Evolutionary conservation across 2,113 vertebrate genomes (phyloP), one percentile per base, ranked within the genome.

Genomic region (Dasypus novemcinctus): DNA sequence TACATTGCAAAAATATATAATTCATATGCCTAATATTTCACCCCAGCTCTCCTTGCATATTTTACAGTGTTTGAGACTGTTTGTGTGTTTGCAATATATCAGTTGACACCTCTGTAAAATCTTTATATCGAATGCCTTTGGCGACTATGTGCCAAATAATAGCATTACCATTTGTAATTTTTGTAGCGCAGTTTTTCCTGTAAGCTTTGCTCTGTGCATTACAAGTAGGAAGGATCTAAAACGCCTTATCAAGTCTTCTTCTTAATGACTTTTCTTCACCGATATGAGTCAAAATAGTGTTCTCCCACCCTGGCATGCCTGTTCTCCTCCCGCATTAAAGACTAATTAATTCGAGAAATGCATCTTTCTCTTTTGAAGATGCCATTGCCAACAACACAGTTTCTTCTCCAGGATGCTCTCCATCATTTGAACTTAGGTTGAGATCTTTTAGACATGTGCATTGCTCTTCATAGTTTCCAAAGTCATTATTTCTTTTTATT

Each of bases 51-150:
- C 95, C 97, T 97, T 98, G 97, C 98, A 97, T 98, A 98, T 98
- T 98, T 98, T 98, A 98, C 97, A 97, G 94, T 90, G 91, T 98
- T 98, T 87, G 96, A 98, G 97, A 97, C 96, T 98, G 95, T 98
- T 98, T 98, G 98, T 97, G 91, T 98, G 97, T 98, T 98, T 99
- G 98, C 97, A 98, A 98, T 98, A 98, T 98, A 98, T 99, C 98
- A 98, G 98, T 97, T 98, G 98, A 99, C 98, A 98, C 98, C 98
- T 98, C 98, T 97, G 97, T 98, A 98, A 98, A 98, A 98, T 98
- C 98, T 98, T 98, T 98, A 98, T 98, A 98, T 98, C 90, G 97
- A 98, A 98, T 98, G 98, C 98, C 98, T 98, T 98, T 98, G 98
- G 98, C 98, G 98, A 98, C 97, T 96, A 96, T 97, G 96, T 97